Evolutionary conservation across 2,888 invertebrate species (phyloP), one percentile per base, ranked within the genome.

Genomic region (Rhagonycha lutea): DNA sequence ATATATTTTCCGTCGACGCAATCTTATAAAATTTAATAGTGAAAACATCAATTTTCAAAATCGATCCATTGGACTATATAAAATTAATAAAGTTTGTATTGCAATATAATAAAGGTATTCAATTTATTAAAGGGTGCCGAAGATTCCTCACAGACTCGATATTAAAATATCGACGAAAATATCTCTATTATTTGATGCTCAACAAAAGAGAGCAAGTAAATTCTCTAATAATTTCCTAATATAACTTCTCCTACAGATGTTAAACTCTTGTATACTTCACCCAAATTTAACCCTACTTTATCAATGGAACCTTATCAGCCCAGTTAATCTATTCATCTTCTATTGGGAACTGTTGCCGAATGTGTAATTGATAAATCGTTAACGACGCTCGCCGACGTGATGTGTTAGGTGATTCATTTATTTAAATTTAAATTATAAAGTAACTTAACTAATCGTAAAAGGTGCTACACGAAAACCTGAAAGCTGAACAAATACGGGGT

Each of bases 121-220:
- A 61, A 67, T 75, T 78, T 80, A 80, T 78, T 78, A 80, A 80
- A 79, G 80, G 77, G 80, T 79, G 80, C 76, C 70, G 78, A 78
- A 77, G 79, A 81, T 80, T 80, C 79, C 80, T 67, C 47, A 14
- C 78, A 72, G 77, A 78, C 78, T 77, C 74, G 72, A 81, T 81
- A 81, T 81, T 81, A 81, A 82, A 82, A 81, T 82, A 82, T 81
- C 80, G 80, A 80, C 75, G 79, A 80, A 79, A 81, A 81, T 75
- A 80, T 80, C 80, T 79, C 80, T 76, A 80, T 81, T 81, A 81
- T 81, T 80, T 79, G 78, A 75, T 79, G 73, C 74, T 78, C 74
- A 77, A 74, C 78, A 80, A 79, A 79, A 81, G 79, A 79, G 79
- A 79, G 79, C 76, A 80, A 75, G 77, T 75, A 79, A 78, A 79